A percentile compares a stretch with the other conserved stretches of the same genome.
phyloP scores from a whole-genome alignment of 2,113 vertebrate genomes.

The Tringa solitaria region DNA sequence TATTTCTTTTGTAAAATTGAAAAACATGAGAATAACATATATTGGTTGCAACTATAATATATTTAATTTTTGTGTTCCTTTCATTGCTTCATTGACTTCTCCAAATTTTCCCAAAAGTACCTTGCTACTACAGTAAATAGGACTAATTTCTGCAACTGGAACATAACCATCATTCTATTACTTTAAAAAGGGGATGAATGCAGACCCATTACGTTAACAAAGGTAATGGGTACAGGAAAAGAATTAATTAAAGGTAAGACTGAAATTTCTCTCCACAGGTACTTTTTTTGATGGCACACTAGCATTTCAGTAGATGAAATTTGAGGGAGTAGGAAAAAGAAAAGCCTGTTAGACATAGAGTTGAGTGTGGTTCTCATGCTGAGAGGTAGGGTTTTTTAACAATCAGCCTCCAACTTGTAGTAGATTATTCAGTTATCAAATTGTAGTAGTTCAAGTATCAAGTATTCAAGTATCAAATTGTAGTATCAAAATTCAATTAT shows the following conservation, averaged over 20 bases:
- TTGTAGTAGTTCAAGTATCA: no score
- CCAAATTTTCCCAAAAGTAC: background rate
- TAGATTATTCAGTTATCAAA: no score
- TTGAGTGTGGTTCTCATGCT: background rate
- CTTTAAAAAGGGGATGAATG: background rate
- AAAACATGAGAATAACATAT: background rate
- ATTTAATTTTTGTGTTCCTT: background rate
- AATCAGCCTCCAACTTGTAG: background rate
- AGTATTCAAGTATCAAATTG: no score
- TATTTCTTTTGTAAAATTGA: background rate
- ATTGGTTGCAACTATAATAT: background rate
- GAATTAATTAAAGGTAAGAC: background rate
- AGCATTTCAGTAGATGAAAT: background rate
- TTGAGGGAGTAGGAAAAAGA: background rate
- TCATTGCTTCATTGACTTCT: background rate
- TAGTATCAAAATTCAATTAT: no score
- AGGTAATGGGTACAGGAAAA: background rate
- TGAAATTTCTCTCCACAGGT: background rate
- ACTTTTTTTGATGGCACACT: background rate
- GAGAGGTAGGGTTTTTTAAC: accelerated
- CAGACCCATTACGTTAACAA: background rate
- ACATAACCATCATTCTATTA: background rate
- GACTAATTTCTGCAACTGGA: background rate
- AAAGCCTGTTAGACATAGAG: background rate
- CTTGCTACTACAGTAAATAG: background rate